Evolutionary conservation across 2,888 invertebrate genomes (phyloP).

Genomic region (Pseudococcus jackbeardsleyi): DNA sequence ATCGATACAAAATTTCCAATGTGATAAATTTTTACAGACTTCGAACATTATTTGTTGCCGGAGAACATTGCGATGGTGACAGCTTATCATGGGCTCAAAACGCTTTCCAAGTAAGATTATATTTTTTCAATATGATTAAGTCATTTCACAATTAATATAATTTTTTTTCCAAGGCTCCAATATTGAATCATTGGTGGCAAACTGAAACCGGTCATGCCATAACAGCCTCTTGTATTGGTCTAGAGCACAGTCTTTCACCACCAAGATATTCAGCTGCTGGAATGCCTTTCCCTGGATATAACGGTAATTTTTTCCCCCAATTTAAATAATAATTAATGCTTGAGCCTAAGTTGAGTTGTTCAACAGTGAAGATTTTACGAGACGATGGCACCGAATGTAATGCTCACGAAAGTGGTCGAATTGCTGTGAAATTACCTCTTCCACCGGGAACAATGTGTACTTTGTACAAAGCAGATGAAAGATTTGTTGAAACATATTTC

Average conservation of each 20-base stretch:
- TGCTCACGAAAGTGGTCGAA: constrained; percentile 83
- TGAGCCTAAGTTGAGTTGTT: not conserved
- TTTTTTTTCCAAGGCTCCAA: constrained; percentile 72
- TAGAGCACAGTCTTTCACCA: constrained; percentile 79
- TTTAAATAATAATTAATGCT: constrained; percentile 76
- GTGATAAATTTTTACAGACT: constrained; percentile 68
- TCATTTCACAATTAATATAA: not conserved
- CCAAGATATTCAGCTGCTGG: constrained; percentile 86
- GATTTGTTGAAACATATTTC: constrained; percentile 87
- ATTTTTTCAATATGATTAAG: not conserved
- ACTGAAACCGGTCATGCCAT: constrained; percentile 94
- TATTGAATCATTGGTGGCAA: constrained; percentile 97
- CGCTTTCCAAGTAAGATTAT: constrained; percentile 74
- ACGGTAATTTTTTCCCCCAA: constrained; percentile 73
- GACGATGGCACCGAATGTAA: constrained; percentile 80
- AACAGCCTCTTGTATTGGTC: constrained; percentile 85
- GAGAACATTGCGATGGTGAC: constrained; percentile 94
- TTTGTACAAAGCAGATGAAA: constrained; percentile 84
- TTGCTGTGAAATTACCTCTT: constrained; percentile 86
- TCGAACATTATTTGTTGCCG: constrained; percentile 81
- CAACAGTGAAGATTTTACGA: constrained; percentile 77
- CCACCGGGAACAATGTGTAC: constrained; percentile 91
- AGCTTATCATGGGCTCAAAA: constrained; percentile 84
- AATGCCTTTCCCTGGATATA: constrained; percentile 89
- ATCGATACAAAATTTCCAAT: too few species aligned